phyloP scores from a whole-genome alignment of 1,140 invertebrate genomes.

The Lycorma delicatula region DNA sequence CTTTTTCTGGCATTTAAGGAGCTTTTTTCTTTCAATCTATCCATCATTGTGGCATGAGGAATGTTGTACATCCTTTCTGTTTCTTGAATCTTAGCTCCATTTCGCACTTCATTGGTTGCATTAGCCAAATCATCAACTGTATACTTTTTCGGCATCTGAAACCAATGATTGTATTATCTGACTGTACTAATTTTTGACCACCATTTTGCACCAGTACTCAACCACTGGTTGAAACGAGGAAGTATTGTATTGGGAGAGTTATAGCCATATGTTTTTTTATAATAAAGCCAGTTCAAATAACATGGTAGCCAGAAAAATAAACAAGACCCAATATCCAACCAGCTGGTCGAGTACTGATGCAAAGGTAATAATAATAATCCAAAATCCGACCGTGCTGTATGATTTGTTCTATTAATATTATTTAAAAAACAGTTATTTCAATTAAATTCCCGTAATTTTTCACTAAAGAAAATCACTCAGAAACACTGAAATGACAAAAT shows the following conservation, averaged over 20 bases:
- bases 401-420: too few relatives aligned
- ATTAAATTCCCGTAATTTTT: too few relatives aligned
- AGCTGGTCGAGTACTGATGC: not conserved
- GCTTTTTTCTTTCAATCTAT: not conserved
- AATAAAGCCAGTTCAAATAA: not conserved
- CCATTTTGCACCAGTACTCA: not conserved
- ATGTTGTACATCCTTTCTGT: not conserved
- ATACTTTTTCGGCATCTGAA: constrained; percentile 3
- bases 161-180: not conserved
- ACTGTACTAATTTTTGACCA: not conserved
- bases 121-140: not conserved
- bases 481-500: too few relatives aligned
- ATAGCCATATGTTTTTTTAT: not conserved
- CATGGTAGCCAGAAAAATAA: not conserved
- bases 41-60: not conserved
- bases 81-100: not conserved
- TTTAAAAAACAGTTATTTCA: too few relatives aligned
- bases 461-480: too few relatives aligned
- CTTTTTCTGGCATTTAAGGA: not conserved
- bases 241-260: not conserved
- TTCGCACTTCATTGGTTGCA: not conserved
- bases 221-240: constrained; percentile 1
- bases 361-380: too few relatives aligned
- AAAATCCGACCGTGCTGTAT: too few relatives aligned
- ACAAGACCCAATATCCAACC: not conserved